Base-by-base conservation (phyloP, 2,888 invertebrate species). In the Synergus gifuensis region DNA sequence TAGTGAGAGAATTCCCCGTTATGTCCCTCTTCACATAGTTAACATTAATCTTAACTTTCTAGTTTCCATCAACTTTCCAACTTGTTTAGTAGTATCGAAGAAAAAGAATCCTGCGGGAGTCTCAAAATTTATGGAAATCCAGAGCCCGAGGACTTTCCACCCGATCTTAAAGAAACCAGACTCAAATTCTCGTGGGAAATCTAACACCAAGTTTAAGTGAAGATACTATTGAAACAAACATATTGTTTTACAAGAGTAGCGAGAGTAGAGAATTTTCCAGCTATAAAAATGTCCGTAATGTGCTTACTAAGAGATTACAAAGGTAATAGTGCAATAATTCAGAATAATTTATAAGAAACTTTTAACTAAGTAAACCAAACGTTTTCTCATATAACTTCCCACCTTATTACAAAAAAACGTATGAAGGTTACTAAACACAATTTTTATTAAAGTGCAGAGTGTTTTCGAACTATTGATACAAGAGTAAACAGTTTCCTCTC, bases 221-320 rank as follows among this genome's bases (percentile, higher is more conserved):
- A 69, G 28, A 54, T 69, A 69, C 69, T 69, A 14, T 49, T 54
- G 69, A 54, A 54, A 69, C 49, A 28, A 69, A 36, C 69, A 69
- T 49, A 69, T 49, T 69, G 49, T 69, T 49, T 69, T 54, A 3
- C 46, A 69, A 54, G n/a, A 16, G 46, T 16, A 49, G 28, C 14
- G 49, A 28, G 5, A 69, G 54, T 46, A 54, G 49, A 16, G 28
- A 4, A 14, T 69, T 69, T 69, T n/a, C 36, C 28, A 69, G 69
- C 4, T n/a, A 16, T 28, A 9, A 69, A 36, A 44, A 22, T 28
- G 14, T 14, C 36, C 16, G 4, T 16, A n/a, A 36, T 14, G 22
- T 67, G 8, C 22, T 67, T 67, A 12, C 12, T 2, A n/a, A 16
- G 4, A 16, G 16, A 62, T 14, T 0, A 28, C 4, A 58, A 11